Conservation (phyloP, 2,797 vertebrate genomes). For the Lutjanus argentimaculatus region DNA sequence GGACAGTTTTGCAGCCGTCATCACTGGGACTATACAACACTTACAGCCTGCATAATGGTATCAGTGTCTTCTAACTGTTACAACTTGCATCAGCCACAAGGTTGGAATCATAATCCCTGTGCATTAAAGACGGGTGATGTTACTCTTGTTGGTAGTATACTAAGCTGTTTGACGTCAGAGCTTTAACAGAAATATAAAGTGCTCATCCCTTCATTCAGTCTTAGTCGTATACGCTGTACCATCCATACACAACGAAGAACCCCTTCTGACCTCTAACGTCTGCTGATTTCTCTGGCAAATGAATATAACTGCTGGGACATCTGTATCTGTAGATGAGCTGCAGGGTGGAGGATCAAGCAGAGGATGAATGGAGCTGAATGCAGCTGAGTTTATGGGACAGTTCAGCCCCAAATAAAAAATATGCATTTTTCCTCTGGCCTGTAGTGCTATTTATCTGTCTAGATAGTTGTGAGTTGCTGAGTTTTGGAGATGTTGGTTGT, state of each 20-base stretch:
- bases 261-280: neutral
- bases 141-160: neutral
- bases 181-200: slow-evolving; percentile 8
- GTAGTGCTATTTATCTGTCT: too few species aligned
- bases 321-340: neutral
- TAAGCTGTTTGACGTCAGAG: slow-evolving; percentile 16
- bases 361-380: neutral
- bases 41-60: neutral
- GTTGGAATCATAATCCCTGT: slow-evolving; percentile 16
- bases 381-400: neutral
- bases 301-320: neutral
- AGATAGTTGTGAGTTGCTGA: too few species aligned
- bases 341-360: neutral
- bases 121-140: slow-evolving; percentile 5
- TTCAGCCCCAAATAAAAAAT: too few species aligned
- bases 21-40: neutral
- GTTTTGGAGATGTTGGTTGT: too few species aligned
- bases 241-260: neutral
- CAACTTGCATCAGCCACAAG: neutral
- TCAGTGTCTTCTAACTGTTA: neutral
- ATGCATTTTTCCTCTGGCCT: too few species aligned
- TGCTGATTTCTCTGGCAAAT: slow-evolving; percentile 20
- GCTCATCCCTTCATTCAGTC: slow-evolving; percentile 1
- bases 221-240: neutral
- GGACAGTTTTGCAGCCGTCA: neutral